These are phyloP conservation scores for Metaphire vulgaris DNA, from an alignment of 1,140 invertebrate genomes.

Conservation along the genomic window DNA sequence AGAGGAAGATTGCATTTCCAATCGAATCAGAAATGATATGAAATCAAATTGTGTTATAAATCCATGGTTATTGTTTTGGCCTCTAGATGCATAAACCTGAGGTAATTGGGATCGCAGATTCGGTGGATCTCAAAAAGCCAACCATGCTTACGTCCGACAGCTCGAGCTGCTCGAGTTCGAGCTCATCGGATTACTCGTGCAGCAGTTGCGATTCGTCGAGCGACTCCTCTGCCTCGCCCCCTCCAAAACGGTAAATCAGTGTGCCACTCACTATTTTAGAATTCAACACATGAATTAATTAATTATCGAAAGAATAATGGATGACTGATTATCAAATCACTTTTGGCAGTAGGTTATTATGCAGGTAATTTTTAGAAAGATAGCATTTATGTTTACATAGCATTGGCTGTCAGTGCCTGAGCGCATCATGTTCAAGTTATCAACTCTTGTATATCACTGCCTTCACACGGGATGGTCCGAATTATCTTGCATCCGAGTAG, in stretches of 20 bases:
- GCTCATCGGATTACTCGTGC: conserved; percentile 51
- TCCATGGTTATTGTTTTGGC: background rate
- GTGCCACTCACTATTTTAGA: background rate
- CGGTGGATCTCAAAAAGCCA: conserved; percentile 74
- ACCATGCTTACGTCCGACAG: conserved; percentile 91
- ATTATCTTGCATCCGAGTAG: too few species aligned
- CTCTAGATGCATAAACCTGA: conserved; percentile 67
- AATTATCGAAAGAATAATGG: background rate
- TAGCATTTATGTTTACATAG: too few species aligned
- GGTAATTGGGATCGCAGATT: conserved; percentile 72
- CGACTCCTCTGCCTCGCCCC: background rate
- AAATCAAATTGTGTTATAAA: too few species aligned
- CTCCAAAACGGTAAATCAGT: background rate
- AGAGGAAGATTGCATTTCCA: too few species aligned
- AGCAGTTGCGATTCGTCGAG: conserved; percentile 32
- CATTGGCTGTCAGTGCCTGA: too few species aligned
- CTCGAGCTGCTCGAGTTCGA: conserved; percentile 78
- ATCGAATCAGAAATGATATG: too few species aligned
- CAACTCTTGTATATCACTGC: too few species aligned
- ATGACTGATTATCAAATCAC: background rate
- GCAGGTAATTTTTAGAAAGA: too few species aligned
- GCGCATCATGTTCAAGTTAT: too few species aligned
- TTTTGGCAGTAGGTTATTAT: too few species aligned
- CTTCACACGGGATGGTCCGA: too few species aligned
- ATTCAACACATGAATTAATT: background rate